Conservation (phyloP, 2,797 vertebrate species). For the Paramormyrops hopkinsi region DNA sequence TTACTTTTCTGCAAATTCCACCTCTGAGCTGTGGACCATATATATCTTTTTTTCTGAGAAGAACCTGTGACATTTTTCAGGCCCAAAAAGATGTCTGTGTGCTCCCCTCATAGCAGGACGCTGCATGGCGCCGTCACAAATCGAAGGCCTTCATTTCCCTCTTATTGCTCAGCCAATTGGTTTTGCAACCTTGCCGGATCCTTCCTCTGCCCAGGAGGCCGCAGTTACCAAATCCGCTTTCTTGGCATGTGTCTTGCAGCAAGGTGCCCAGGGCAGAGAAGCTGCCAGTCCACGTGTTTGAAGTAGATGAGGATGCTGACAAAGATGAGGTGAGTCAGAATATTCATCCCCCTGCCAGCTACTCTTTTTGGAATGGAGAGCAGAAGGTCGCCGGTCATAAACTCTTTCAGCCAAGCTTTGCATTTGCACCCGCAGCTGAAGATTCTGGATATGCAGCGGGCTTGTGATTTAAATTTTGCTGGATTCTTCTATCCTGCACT, state of each 20-base stretch:
- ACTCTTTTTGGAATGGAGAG: neutral
- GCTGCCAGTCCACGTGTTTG: constrained; percentile 88
- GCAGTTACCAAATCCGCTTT: neutral
- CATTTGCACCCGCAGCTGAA: neutral
- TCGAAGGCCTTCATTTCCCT: neutral
- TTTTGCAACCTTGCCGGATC: neutral
- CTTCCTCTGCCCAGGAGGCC: too few relatives aligned
- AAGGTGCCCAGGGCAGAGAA: constrained; percentile 85
- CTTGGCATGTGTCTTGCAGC: constrained; percentile 53
- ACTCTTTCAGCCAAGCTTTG: neutral
- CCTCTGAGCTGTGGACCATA: neutral
- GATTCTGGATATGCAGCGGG: neutral
- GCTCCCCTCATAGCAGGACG: neutral
- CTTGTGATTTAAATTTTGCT: neutral
- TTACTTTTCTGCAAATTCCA: neutral
- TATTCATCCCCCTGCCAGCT: neutral
- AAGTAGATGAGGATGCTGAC: constrained; percentile 96
- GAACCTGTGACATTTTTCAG: neutral
- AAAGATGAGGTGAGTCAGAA: constrained; percentile 85
- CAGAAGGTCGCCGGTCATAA: neutral
- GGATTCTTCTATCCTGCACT: neutral
- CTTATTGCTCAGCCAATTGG: neutral
- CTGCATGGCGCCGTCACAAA: neutral
- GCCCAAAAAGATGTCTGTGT: neutral
- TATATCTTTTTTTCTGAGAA: neutral